Evolutionary conservation across 2,113 vertebrate species (phyloP), one percentile per base, ranked within the genome.

Genomic region (Takifugu flavidus): DNA sequence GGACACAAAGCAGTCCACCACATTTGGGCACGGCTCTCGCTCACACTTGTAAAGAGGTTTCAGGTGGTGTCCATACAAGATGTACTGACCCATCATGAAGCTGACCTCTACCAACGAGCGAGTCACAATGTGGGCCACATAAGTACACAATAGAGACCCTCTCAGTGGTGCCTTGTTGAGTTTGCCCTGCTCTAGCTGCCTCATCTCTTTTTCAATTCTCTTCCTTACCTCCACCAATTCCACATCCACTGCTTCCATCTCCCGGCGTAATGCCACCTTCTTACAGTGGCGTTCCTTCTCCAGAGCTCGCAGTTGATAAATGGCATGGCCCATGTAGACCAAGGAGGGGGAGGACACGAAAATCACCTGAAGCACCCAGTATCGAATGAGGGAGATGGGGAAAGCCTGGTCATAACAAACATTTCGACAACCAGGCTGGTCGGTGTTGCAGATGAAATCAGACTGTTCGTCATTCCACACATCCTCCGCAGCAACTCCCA

Each of bases 391-490:
- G 39, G 94, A 97, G 77, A 96, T 92, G 55, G 94, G 94, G 85
- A 95, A 95, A 59, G 94, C 94, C 59, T 89, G 88, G 56, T 95
- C 93, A 5, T 94, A 96, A 78, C 94, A 95, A 12, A 94, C 91
- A 0, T 94, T 95, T 45, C 93, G 90, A 80, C 93, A 97, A 4
- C 93, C 93, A 0, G 93, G 93, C 84, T 96, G 94, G 59, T 95
- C 92, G 0, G 94, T 96, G 62, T 95, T 96, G 79, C 94, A 96
- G 75, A 95, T 83, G 72, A 96, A 97, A 80, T 93, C 92, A 0
- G 93, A 91, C 70, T 96, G 95, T 80, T 96, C 94, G 31, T 96
- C 94, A 2, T 93, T 94, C 94, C 94, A 97, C 12, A 95, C 92
- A n/a, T 95, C 94, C 79, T 95, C 94, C 0, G 93, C 94, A 0